Conservation (phyloP, 2,888 invertebrate species). For the Hirudinaria manillensis region DNA sequence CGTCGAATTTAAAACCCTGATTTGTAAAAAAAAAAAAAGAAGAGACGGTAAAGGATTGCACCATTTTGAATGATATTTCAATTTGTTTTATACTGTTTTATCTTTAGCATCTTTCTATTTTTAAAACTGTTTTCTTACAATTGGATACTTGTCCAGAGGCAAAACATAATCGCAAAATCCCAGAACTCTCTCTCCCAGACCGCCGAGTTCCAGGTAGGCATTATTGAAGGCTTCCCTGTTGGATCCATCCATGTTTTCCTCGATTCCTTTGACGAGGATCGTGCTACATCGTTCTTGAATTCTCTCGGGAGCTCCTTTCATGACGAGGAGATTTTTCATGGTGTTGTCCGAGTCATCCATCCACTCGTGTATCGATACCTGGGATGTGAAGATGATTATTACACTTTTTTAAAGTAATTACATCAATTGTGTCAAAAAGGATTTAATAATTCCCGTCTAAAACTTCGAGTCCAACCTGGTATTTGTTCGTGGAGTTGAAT, state of each 20-base stretch:
- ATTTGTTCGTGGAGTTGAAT: constrained; percentile 58
- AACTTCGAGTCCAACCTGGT: constrained; percentile 47
- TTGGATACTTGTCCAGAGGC: constrained; percentile 75
- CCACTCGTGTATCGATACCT: constrained; percentile 32
- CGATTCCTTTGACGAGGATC: constrained; percentile 84
- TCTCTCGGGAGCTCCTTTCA: constrained; percentile 89
- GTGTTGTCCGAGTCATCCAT: constrained; percentile 22
- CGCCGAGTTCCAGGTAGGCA: constrained; percentile 76
- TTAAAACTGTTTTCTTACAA: not conserved
- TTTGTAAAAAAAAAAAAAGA: constrained; percentile 71
- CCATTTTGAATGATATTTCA: not conserved
- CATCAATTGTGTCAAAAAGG: not conserved
- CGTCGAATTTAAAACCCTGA: constrained; percentile 83
- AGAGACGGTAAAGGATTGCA: constrained; percentile 76
- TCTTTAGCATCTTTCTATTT: no score
- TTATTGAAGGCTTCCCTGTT: constrained; percentile 91
- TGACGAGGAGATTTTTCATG: constrained; percentile 63
- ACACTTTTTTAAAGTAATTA: not conserved
- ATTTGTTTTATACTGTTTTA: not conserved
- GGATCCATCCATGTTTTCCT: constrained; percentile 41
- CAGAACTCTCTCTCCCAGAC: constrained; percentile 76
- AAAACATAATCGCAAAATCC: constrained; percentile 81
- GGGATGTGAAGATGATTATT: not conserved
- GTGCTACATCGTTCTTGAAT: constrained; percentile 82
- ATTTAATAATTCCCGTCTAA: not conserved